Base-by-base conservation (phyloP, 2,888 invertebrate species). In the Tachina fera region DNA sequence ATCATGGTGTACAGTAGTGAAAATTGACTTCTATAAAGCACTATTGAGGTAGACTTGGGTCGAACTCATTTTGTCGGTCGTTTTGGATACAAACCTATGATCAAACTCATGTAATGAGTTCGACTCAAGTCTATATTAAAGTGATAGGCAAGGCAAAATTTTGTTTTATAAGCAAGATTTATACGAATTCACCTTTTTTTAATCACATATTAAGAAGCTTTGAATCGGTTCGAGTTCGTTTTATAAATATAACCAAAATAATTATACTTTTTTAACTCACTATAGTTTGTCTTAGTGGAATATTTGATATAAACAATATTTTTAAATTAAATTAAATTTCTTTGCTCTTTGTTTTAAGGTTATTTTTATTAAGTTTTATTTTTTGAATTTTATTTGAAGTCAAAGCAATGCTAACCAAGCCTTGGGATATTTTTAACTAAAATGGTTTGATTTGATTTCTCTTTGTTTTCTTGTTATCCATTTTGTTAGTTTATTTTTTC, bases 381-480 rank as follows among this genome's bases (percentile, higher is more conserved):
- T 76, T 71, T 83, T 77, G 63, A 75, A 68, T 75, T 9, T 53
- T 39, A 41, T 76, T 82, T 76, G 83, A 84, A 72, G 77, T 49
- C 68, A 77, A 49, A 68, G 72, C 76, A 81, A 81, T 76, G 71
- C 51, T 31, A 22, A n/a, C 3, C 56, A 47, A 77, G 84, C 84
- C 84, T 72, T 19, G 39, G 81, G 84, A 81, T 77, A 84, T 84
- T 84, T 31, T 81, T 61, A 68, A 72, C 76, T 76, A 77, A 81
- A 77, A 68, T 77, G 77, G 68, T 77, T 84, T 77, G 71, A 80
- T 77, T 84, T 77, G 71, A 80, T 80, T 60, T 70, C 41, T 19
- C 11, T 61, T 70, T 63, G 49, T 39, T 61, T 31, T 19, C n/a
- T 53, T 53, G 53, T 53, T 53, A 53, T 53, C 19, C 14, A 47